A percentile compares a stretch with the other conserved stretches of the same genome.
Evolutionary conservation across 2,888 invertebrate genomes (phyloP).

Genomic region (Xanthorhoe spadicearia): DNA sequence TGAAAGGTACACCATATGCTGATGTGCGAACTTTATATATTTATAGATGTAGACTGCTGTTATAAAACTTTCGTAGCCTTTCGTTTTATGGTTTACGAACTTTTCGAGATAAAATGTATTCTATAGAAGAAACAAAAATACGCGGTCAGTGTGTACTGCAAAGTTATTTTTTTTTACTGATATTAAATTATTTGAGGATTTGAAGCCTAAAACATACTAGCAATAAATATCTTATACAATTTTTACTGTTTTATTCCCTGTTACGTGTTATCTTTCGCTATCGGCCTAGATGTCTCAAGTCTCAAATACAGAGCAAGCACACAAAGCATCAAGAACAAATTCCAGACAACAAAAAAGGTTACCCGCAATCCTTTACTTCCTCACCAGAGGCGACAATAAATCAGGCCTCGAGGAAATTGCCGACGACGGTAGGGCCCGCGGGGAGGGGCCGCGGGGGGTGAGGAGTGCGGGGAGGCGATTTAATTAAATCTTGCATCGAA

Average conservation of each 20-base stretch:
- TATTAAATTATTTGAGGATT: no score
- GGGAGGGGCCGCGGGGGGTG: slow-evolving; percentile 31
- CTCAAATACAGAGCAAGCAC: slow-evolving; percentile 1
- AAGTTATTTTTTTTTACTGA: no score
- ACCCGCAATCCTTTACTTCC: slow-evolving; percentile 77
- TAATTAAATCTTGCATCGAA: slow-evolving; percentile 87
- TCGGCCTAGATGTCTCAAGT: not conserved
- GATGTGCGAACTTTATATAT: not conserved
- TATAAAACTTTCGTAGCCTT: not conserved
- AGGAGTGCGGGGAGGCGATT: slow-evolving; percentile 70
- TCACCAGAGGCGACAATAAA: slow-evolving; percentile 80
- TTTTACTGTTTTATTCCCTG: no score
- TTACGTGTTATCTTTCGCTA: no score
- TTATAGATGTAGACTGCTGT: not conserved
- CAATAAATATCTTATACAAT: no score
- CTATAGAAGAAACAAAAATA: no score
- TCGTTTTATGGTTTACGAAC: not conserved
- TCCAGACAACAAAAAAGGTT: slow-evolving; percentile 57
- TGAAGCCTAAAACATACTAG: no score
- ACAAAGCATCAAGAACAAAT: slow-evolving; percentile 43
- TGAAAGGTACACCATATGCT: slow-evolving; percentile 3
- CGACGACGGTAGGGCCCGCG: slow-evolving; percentile 56
- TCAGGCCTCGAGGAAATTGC: slow-evolving; percentile 83
- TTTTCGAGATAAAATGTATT: no score
- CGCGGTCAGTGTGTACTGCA: no score